Evolutionary conservation across 2,888 invertebrate species (phyloP).

Genomic region (Matsumyia berberina): DNA sequence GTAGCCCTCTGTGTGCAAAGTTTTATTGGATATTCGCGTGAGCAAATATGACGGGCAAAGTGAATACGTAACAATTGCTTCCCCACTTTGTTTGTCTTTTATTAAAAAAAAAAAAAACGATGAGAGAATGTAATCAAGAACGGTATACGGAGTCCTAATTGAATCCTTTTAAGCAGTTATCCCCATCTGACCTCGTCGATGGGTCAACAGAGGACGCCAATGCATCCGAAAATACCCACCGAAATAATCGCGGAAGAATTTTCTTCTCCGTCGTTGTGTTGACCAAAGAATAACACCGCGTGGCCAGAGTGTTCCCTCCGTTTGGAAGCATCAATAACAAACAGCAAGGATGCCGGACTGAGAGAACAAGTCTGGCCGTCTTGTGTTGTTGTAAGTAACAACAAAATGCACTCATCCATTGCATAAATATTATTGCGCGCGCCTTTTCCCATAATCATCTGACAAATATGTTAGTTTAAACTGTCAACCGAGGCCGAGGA

Average conservation of each 20-base stretch:
- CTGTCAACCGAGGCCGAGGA: slow-evolving; percentile 70
- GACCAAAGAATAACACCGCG: slow-evolving; percentile 64
- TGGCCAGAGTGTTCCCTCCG: slow-evolving; percentile 23
- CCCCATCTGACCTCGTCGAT: slow-evolving; percentile 31
- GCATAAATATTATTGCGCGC: slow-evolving; percentile 73
- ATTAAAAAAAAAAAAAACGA: slow-evolving; percentile 32
- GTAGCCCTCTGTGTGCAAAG: no score
- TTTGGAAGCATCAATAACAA: slow-evolving; percentile 65
- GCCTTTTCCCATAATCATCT: slow-evolving; percentile 59
- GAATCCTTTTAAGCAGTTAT: slow-evolving; percentile 72
- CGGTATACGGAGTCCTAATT: slow-evolving; percentile 56
- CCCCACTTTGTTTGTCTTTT: slow-evolving; percentile 66
- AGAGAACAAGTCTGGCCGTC: background rate
- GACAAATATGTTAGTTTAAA: slow-evolving; percentile 75
- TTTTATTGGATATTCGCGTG: slow-evolving; percentile 73
- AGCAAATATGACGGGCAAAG: slow-evolving; percentile 63
- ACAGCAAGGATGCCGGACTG: slow-evolving; percentile 22
- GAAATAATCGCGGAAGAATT: slow-evolving; percentile 63
- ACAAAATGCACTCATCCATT: slow-evolving; percentile 76
- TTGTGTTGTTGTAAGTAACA: slow-evolving; percentile 66
- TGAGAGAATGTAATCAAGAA: slow-evolving; percentile 14
- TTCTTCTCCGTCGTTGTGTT: slow-evolving; percentile 51
- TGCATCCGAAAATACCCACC: slow-evolving; percentile 23
- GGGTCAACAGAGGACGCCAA: slow-evolving; percentile 17
- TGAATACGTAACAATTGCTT: slow-evolving; percentile 70